Evolutionary conservation across 2,888 invertebrate genomes (phyloP).

Genomic region (Ophion slaviceki): DNA sequence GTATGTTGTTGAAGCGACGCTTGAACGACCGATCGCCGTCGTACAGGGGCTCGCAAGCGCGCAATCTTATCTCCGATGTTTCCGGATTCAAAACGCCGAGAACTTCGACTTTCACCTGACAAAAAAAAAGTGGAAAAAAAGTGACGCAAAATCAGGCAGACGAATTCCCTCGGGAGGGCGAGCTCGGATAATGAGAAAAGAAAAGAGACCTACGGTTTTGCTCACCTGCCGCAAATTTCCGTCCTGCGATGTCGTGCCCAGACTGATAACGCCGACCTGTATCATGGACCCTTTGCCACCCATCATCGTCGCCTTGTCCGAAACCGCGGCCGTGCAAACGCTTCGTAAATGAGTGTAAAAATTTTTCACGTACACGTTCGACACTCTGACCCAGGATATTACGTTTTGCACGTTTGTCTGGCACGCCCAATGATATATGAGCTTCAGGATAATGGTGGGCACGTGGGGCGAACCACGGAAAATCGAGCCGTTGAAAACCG

Average conservation of each 20-base stretch:
- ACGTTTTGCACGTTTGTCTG: slow-evolving; percentile 96
- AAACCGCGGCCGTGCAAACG: slow-evolving; percentile 91
- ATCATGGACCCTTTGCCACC: slow-evolving; percentile 86
- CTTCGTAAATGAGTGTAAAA: slow-evolving; percentile 90
- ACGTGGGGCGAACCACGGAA: slow-evolving; percentile 94
- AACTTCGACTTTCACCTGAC: slow-evolving; percentile 93
- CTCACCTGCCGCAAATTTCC: slow-evolving; percentile 84
- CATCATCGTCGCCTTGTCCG: slow-evolving; percentile 89
- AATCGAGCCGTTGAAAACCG: slow-evolving; percentile 93
- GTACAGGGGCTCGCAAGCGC: slow-evolving; percentile 92
- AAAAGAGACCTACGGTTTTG: no score
- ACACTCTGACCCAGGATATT: slow-evolving; percentile 94
- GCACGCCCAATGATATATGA: slow-evolving; percentile 96
- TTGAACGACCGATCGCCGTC: slow-evolving; percentile 92
- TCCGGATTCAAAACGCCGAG: slow-evolving; percentile 92
- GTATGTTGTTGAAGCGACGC: slow-evolving; percentile 92
- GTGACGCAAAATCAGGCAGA: no score
- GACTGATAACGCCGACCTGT: slow-evolving; percentile 91
- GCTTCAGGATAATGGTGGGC: slow-evolving; percentile 91
- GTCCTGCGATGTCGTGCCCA: slow-evolving; percentile 93
- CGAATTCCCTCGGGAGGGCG: background rate
- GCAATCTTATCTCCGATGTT: slow-evolving; percentile 88
- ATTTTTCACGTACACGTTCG: slow-evolving; percentile 88
- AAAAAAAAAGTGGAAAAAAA: slow-evolving; percentile 9
- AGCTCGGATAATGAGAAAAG: background rate